These are phyloP conservation scores for Odobenus rosmarus DNA, from an alignment of 2,113 vertebrate species.

Conservation along the genomic window DNA sequence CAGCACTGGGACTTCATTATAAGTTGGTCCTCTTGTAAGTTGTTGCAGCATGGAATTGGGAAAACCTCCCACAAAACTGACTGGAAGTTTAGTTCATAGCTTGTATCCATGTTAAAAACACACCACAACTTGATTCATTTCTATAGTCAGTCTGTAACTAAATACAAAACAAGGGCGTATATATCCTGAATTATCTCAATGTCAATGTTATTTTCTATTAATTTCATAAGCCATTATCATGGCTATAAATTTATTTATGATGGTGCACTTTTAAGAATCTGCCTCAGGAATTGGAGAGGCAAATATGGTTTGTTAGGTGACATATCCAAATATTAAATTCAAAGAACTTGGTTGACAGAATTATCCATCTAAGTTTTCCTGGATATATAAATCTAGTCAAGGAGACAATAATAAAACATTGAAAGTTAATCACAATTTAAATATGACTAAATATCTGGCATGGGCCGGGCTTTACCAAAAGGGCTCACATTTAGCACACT, in stretches of 20 bases:
- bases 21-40: conserved; percentile 46
- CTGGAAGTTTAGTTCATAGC: conserved; percentile 25
- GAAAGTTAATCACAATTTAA: neutral
- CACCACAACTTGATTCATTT: neutral
- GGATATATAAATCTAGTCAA: conserved; percentile 19
- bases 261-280: neutral
- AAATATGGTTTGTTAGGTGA: neutral
- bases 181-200: conserved; percentile 6
- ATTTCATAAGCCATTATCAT: neutral
- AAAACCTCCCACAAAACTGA: conserved; percentile 56
- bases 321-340: conserved; percentile 29
- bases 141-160: neutral
- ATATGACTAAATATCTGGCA: neutral
- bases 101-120: conserved; percentile 11
- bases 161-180: neutral
- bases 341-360: neutral
- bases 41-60: conserved; percentile 31
- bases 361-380: neutral
- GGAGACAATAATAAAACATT: neutral
- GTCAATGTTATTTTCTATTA: neutral
- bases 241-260: conserved; percentile 37
- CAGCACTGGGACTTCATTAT: conserved; percentile 67
- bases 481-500: neutral
- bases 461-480: neutral
- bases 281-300: neutral